Evolutionary conservation across 2,797 vertebrate species (phyloP).

Genomic region (Diplodus puntazzo): DNA sequence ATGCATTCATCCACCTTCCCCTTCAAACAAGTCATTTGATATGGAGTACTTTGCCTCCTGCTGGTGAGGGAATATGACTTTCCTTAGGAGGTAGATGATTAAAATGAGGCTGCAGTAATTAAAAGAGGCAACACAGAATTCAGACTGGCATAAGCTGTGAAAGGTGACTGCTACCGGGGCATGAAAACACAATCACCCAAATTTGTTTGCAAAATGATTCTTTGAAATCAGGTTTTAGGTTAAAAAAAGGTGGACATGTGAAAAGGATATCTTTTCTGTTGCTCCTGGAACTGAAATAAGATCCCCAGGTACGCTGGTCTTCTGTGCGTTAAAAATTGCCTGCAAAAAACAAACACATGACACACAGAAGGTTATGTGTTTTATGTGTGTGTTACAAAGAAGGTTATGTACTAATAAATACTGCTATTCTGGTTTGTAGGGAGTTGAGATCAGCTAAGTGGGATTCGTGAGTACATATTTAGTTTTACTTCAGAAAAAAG

Average conservation of each 20-base stretch:
- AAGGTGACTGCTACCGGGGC: neutral
- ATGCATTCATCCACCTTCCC: slow-evolving; percentile 23
- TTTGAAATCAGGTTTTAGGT: slow-evolving; percentile 1
- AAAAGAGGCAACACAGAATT: neutral
- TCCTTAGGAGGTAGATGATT: neutral
- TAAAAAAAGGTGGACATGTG: neutral
- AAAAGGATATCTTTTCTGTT: slow-evolving; percentile 91
- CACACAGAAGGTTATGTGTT: neutral
- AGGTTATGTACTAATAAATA: neutral
- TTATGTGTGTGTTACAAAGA: too few relatives aligned
- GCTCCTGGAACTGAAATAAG: slow-evolving; percentile 85
- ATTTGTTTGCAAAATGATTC: neutral
- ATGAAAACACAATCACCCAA: neutral
- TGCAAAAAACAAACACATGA: slow-evolving; percentile 48
- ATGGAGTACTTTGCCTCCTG: slow-evolving; percentile 19
- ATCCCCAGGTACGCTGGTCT: slow-evolving; percentile 88
- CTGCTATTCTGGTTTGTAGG: neutral
- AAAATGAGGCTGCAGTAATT: slow-evolving; percentile 16
- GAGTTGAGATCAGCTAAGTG: neutral
- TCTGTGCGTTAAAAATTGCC: slow-evolving; percentile 88
- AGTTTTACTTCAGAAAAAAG: neutral
- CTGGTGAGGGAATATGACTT: slow-evolving; percentile 15
- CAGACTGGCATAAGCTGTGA: neutral
- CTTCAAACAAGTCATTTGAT: slow-evolving; percentile 44
- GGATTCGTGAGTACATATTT: neutral